Evolutionary conservation across 2,113 vertebrate genomes (phyloP).

Genomic region (Bothrops jararaca): DNA sequence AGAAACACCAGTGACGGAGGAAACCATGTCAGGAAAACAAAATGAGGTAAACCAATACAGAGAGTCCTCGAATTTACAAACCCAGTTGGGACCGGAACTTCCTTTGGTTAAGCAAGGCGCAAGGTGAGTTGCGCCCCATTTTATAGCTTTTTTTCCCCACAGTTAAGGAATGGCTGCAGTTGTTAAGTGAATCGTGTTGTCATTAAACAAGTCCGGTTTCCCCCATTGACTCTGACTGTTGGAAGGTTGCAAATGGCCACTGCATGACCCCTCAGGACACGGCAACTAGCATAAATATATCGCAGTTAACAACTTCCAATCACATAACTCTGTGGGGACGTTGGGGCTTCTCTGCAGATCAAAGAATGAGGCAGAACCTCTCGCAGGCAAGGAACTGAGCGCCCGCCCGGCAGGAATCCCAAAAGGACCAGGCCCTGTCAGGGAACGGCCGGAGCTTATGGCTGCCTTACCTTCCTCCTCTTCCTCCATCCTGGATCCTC

Average conservation of each 20-base stretch:
- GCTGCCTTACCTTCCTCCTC: constrained; percentile 83
- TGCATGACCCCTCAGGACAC: not conserved
- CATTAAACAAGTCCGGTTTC: not conserved
- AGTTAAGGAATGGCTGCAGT: not conserved
- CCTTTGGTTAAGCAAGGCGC: not conserved
- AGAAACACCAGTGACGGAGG: constrained; percentile 9
- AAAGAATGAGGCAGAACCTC: too few relatives aligned
- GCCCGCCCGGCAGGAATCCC: not conserved
- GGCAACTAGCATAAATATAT: not conserved
- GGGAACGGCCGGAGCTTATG: not conserved
- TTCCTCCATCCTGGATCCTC: constrained; percentile 92
- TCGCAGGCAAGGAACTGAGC: not conserved
- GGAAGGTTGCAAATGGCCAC: not conserved
- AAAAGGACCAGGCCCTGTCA: not conserved
- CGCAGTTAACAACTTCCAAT: not conserved
- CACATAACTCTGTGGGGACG: not conserved
- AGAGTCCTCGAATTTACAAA: not conserved
- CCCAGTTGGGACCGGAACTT: not conserved
- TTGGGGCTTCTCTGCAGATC: not conserved
- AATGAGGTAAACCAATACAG: not conserved
- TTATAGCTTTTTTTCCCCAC: not conserved
- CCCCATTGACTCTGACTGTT: not conserved
- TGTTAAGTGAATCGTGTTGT: not conserved
- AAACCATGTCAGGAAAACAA: not conserved
- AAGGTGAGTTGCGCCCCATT: not conserved